phyloP scores from a whole-genome alignment of 1,140 invertebrate species.

The Coptotermes formosanus region DNA sequence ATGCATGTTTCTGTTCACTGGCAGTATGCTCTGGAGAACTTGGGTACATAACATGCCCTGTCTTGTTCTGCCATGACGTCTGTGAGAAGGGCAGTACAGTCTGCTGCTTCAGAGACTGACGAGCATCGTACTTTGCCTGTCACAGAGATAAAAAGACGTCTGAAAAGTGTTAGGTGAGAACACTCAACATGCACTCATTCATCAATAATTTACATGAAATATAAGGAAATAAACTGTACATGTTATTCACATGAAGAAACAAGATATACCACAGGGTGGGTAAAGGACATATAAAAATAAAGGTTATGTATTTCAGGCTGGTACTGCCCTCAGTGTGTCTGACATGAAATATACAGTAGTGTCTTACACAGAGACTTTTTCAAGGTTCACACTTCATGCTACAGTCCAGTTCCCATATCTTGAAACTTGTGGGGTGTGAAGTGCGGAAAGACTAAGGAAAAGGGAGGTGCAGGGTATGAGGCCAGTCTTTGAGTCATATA shows the following conservation, averaged over 20 bases:
- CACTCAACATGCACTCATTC: background rate
- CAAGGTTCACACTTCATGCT: no score
- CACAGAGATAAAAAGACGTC: background rate
- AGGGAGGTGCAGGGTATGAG: no score
- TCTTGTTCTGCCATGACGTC: conserved; percentile 32
- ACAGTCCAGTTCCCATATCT: no score
- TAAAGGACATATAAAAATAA: no score
- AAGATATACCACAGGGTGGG: background rate
- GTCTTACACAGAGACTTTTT: no score
- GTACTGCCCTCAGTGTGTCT: no score
- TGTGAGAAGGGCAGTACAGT: conserved; percentile 54
- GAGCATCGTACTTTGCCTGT: conserved; percentile 72
- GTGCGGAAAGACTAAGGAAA: no score
- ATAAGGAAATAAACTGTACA: background rate
- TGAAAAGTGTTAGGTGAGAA: background rate
- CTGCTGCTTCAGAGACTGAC: conserved; percentile 53
- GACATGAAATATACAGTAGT: no score
- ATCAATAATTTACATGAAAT: background rate
- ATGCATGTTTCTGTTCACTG: background rate
- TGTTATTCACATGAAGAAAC: background rate
- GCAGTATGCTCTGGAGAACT: conserved; percentile 17
- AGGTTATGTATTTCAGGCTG: no score
- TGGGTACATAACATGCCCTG: conserved; percentile 19
- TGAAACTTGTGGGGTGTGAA: no score
- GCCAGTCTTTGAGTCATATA: no score